These are phyloP conservation scores for Prosopocoilus inquinatus DNA, from an alignment of 2,888 invertebrate species.

Conservation along the genomic window DNA sequence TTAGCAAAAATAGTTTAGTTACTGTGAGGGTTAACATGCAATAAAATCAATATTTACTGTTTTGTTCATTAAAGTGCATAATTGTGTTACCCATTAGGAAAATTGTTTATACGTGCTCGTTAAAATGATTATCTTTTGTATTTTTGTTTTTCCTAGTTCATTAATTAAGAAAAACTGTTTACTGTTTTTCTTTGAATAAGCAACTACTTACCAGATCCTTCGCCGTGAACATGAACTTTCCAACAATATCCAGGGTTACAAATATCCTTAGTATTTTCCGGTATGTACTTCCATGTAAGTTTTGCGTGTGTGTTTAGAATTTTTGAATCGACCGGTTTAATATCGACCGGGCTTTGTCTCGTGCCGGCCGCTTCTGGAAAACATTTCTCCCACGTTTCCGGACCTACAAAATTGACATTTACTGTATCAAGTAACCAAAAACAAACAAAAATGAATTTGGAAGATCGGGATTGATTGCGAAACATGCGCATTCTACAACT, in stretches of 20 bases:
- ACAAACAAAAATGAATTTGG: no score
- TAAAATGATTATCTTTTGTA: not conserved
- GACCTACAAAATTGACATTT: constrained; percentile 61
- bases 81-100: no score
- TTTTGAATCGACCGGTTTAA: constrained; percentile 64
- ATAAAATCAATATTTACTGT: no score
- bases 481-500: no score
- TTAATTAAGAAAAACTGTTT: not conserved
- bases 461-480: no score
- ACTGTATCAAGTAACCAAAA: no score
- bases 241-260: constrained; percentile 85
- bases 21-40: no score
- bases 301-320: constrained; percentile 60
- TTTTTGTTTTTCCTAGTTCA: not conserved
- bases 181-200: not conserved
- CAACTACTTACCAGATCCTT: constrained; percentile 63
- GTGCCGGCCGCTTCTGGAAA: constrained; percentile 82
- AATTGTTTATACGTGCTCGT: no score
- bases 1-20: no score
- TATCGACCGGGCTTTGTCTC: constrained; percentile 87
- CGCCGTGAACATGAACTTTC: constrained; percentile 78
- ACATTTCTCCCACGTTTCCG: constrained; percentile 77
- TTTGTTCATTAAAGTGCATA: no score
- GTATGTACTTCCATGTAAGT: constrained; percentile 72
- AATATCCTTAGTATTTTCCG: constrained; percentile 69